A percentile compares a stretch with the other conserved stretches of the same genome.
Evolutionary conservation across 1,140 invertebrate genomes (phyloP).

Genomic region (Batillaria attramentaria): DNA sequence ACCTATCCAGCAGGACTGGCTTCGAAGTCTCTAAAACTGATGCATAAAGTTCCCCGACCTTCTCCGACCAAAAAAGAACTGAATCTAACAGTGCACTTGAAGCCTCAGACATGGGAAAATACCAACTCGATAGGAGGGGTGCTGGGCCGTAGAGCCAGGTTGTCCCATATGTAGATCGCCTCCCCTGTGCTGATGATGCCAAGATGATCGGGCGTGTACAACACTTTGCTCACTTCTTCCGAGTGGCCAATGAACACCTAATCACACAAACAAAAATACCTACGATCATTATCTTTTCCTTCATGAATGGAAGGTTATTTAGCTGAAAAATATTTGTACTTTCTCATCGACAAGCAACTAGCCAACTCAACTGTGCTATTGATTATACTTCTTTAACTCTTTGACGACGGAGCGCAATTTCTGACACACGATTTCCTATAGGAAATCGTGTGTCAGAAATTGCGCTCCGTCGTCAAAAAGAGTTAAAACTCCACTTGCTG

Average conservation of each 20-base stretch:
- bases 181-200: conserved; percentile 67
- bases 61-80: too few relatives aligned
- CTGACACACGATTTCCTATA: too few relatives aligned
- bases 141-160: conserved; percentile 54
- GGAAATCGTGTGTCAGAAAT: too few relatives aligned
- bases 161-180: conserved; percentile 71
- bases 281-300: background rate
- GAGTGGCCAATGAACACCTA: conserved; percentile 72
- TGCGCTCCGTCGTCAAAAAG: too few relatives aligned
- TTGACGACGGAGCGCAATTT: too few relatives aligned
- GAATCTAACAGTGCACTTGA: background rate
- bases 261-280: conserved; percentile 27
- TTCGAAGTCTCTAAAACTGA: too few relatives aligned
- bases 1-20: too few relatives aligned
- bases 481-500: too few relatives aligned
- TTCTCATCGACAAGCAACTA: too few relatives aligned
- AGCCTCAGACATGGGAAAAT: background rate
- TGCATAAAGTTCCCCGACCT: too few relatives aligned
- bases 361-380: too few relatives aligned
- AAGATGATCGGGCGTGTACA: conserved; percentile 65
- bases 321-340: background rate
- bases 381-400: too few relatives aligned
- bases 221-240: conserved; percentile 62
- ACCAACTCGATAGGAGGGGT: conserved; percentile 45
- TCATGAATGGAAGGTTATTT: background rate